Evolutionary conservation across 1,140 invertebrate genomes (phyloP).

Genomic region (Drosophila littoralis): DNA sequence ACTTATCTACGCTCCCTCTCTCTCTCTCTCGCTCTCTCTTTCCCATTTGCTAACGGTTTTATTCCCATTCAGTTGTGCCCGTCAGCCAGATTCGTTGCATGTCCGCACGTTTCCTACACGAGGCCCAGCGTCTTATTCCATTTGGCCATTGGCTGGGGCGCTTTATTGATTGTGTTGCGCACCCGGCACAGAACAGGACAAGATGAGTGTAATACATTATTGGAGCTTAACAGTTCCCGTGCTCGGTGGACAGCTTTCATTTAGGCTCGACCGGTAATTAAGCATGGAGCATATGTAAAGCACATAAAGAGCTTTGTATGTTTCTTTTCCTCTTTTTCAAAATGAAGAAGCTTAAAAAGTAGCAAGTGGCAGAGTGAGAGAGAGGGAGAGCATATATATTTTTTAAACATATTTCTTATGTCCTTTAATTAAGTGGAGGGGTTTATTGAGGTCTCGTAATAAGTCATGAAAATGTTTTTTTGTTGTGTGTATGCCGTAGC

Average conservation of each 20-base stretch:
- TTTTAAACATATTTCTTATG: slow-evolving; percentile 24
- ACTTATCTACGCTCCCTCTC: not conserved
- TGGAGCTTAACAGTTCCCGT: slow-evolving; percentile 21
- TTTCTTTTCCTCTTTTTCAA: slow-evolving; percentile 2
- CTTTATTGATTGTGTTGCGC: slow-evolving; percentile 47
- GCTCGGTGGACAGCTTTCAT: not conserved
- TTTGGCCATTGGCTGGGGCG: slow-evolving; percentile 8
- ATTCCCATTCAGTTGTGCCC: slow-evolving; percentile 16
- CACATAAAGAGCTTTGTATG: slow-evolving; percentile 32
- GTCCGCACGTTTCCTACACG: slow-evolving; percentile 75
- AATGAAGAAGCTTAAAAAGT: slow-evolving; percentile 28
- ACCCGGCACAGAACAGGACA: not conserved
- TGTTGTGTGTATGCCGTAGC: slow-evolving; percentile 33
- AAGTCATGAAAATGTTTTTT: slow-evolving; percentile 41
- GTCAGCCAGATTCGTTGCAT: slow-evolving; percentile 68
- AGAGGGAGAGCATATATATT: slow-evolving; percentile 5
- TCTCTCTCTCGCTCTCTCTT: not conserved
- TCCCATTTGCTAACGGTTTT: slow-evolving; percentile 10
- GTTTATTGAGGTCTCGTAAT: slow-evolving; percentile 20
- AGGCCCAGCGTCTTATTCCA: slow-evolving; percentile 43
- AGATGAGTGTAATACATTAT: slow-evolving; percentile 49
- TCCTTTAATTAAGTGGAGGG: slow-evolving; percentile 31
- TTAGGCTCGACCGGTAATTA: slow-evolving; percentile 30
- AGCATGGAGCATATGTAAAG: slow-evolving; percentile 26
- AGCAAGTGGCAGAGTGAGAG: not conserved